Evolutionary conservation across 2,888 invertebrate species (phyloP).

Genomic region (Megalurothrips usitatus): DNA sequence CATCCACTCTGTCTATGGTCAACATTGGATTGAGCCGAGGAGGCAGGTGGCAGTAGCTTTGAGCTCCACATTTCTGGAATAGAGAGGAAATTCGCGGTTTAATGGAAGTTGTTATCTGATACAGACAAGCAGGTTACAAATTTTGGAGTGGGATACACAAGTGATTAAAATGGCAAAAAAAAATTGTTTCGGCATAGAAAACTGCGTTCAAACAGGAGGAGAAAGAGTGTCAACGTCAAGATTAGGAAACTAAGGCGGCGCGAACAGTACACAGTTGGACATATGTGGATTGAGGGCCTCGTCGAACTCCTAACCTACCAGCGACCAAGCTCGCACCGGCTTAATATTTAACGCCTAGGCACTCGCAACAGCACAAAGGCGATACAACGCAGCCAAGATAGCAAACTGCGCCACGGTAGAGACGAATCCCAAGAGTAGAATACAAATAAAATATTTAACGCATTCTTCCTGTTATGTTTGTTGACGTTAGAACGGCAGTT

Average conservation of each 20-base stretch:
- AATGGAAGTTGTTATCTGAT: not conserved
- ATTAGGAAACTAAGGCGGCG: not conserved
- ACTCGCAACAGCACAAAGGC: not conserved
- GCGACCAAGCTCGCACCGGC: not conserved
- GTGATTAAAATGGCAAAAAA: not conserved
- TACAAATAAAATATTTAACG: not conserved
- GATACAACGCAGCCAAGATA: not conserved
- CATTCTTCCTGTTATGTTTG: not conserved
- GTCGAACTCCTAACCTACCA: not conserved
- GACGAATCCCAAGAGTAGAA: not conserved
- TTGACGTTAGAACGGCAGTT: not conserved
- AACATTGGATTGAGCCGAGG: not conserved
- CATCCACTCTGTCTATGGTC: not conserved
- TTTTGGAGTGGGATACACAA: not conserved
- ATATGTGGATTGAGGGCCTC: too few species aligned
- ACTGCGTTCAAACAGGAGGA: not conserved
- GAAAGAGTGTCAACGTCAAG: not conserved
- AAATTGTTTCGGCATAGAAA: not conserved
- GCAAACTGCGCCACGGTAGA: not conserved
- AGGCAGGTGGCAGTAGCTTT: not conserved
- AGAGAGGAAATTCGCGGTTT: not conserved
- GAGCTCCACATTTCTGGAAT: constrained; percentile 9
- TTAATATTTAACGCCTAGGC: not conserved
- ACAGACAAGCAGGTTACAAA: not conserved
- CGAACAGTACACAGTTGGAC: too few species aligned